A percentile compares a stretch with the other conserved stretches of the same genome.
phyloP scores from a whole-genome alignment of 2,888 invertebrate species.

The Heliconius ethilla region DNA sequence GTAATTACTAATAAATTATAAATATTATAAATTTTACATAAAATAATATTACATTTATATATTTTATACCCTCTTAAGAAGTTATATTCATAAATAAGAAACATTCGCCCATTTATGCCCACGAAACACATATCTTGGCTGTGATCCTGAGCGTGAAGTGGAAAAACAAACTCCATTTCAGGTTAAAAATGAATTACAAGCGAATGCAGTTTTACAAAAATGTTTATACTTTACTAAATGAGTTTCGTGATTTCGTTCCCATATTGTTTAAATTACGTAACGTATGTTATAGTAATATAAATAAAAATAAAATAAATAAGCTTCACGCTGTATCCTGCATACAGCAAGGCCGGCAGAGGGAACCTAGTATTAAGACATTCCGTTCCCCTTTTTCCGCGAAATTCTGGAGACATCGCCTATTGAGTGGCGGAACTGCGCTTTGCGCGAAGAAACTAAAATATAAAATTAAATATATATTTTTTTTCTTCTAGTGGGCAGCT shows the following conservation, averaged over 20 bases:
- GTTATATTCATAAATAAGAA: slow-evolving; percentile 27
- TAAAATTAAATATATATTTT: no score
- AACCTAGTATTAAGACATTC: no score
- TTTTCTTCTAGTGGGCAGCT: no score
- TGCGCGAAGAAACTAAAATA: no score
- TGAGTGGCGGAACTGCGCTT: no score
- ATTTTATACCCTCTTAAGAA: background rate
- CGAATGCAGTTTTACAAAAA: slow-evolving; percentile 16
- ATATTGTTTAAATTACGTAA: background rate
- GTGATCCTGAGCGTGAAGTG: slow-evolving; percentile 36
- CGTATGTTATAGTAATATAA: background rate
- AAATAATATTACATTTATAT: background rate
- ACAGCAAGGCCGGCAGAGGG: no score
- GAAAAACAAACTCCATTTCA: slow-evolving; percentile 34
- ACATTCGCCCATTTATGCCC: slow-evolving; percentile 29
- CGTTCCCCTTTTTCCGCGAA: no score
- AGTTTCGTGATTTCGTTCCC: background rate
- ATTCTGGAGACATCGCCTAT: no score
- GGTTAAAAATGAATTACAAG: slow-evolving; percentile 20
- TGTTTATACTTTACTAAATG: slow-evolving; percentile 17
- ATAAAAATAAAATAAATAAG: background rate
- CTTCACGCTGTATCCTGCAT: no score
- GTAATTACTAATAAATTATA: no score
- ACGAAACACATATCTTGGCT: slow-evolving; percentile 38
- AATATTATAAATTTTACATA: background rate